Conservation (phyloP, 2,113 vertebrate species). For the Petroica traversi region DNA sequence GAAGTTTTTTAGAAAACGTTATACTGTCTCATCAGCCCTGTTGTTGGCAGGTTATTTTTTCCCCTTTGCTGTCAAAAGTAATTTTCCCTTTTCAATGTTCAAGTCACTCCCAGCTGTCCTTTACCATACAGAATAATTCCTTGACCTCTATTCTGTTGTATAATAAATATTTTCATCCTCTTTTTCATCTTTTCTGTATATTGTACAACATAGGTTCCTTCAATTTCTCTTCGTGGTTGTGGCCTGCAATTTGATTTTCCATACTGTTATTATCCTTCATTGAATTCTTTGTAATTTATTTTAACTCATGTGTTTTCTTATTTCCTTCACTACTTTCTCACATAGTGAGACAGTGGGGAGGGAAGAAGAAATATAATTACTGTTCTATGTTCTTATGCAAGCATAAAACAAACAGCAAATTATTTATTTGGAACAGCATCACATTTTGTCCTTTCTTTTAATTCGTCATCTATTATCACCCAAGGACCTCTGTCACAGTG, state of each 20-base stretch:
- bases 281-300: slow-evolving; percentile 4
- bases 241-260: neutral
- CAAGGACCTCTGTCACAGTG: slow-evolving; percentile 9
- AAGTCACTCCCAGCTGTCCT: slow-evolving; percentile 16
- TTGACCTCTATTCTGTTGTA: neutral
- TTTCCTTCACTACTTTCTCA: neutral
- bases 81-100: slow-evolving; percentile 29
- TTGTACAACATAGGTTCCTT: neutral
- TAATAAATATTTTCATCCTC: slow-evolving; percentile 27
- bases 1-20: slow-evolving; percentile 16
- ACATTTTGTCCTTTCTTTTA: slow-evolving; percentile 30
- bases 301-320: neutral
- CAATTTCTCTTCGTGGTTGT: neutral
- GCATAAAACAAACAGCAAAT: slow-evolving; percentile 17
- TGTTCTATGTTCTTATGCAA: neutral
- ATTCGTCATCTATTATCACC: slow-evolving; percentile 48
- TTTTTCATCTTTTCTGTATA: slow-evolving; percentile 35
- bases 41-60: slow-evolving; percentile 19
- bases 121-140: neutral
- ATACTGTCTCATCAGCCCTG: slow-evolving; percentile 11
- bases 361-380: neutral
- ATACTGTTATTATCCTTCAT: neutral
- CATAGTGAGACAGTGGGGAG: neutral
- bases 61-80: slow-evolving; percentile 28
- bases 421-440: slow-evolving; percentile 21